These are phyloP conservation scores for Pseudolaguvia tuberculata DNA, from an alignment of 2,113 vertebrate genomes.

Conservation along the genomic window DNA sequence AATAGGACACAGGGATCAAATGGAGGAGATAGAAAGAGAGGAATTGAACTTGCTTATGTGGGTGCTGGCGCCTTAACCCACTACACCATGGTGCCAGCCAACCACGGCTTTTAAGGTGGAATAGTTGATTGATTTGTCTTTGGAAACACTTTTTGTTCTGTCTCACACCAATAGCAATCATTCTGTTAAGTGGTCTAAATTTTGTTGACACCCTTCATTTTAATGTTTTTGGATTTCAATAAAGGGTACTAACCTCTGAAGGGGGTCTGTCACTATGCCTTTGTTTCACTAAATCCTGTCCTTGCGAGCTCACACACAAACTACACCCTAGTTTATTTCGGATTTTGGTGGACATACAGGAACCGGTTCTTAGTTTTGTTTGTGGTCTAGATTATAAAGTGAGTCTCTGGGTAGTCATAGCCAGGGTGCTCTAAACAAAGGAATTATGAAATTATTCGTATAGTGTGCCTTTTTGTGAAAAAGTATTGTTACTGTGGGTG, in stretches of 20 bases:
- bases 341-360: slow-evolving; percentile 21
- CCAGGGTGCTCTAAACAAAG: slow-evolving; percentile 25
- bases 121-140: no score
- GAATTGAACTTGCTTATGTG: no score
- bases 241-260: not conserved
- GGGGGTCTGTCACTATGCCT: not conserved
- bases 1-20: no score
- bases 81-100: no score
- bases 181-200: no score
- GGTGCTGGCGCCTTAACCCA: no score
- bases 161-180: no score
- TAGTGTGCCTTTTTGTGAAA: slow-evolving; percentile 23
- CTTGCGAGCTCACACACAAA: not conserved
- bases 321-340: not conserved
- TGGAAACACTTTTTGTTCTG: no score
- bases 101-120: no score
- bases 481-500: slow-evolving; percentile 27
- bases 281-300: not conserved
- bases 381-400: slow-evolving; percentile 1
- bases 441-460: slow-evolving; percentile 37
- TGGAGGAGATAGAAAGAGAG: no score
- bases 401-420: slow-evolving; percentile 5
- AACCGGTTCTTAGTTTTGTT: not conserved
- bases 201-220: not conserved
- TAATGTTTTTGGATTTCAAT: not conserved